Conservation (phyloP, 1,140 invertebrate genomes). For the Leptinotarsa defecta region DNA sequence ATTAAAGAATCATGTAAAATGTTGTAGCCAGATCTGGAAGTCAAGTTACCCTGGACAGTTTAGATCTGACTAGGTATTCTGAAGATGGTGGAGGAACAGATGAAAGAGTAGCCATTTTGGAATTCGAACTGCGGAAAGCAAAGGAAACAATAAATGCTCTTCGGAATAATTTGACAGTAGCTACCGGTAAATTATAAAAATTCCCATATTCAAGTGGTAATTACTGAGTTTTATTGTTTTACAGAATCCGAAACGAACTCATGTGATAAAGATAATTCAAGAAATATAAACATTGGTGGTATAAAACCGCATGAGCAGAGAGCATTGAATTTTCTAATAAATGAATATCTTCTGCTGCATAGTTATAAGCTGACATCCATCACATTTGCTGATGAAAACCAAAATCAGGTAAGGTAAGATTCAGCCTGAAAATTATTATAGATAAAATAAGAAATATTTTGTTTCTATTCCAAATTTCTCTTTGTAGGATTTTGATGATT, state of each 20-base stretch:
- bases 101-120: slow-evolving; percentile 80
- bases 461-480: too few species aligned
- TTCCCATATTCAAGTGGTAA: not conserved
- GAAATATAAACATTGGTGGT: slow-evolving; percentile 57
- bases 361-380: slow-evolving; percentile 89
- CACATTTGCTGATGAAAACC: slow-evolving; percentile 91
- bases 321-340: slow-evolving; percentile 86
- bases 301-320: slow-evolving; percentile 84
- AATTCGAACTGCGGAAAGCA: slow-evolving; percentile 89
- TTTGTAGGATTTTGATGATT: slow-evolving; percentile 85
- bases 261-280: slow-evolving; percentile 55
- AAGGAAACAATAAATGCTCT: slow-evolving; percentile 71
- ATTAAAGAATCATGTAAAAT: too few species aligned
- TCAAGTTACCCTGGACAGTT: slow-evolving; percentile 85
- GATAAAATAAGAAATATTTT: too few species aligned
- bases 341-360: slow-evolving; percentile 81
- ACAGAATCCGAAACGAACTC: slow-evolving; percentile 67
- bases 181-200: slow-evolving; percentile 62
- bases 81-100: slow-evolving; percentile 84
- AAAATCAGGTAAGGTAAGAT: slow-evolving; percentile 69
- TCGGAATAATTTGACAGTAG: slow-evolving; percentile 80
- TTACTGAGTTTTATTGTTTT: slow-evolving; percentile 37
- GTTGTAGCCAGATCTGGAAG: slow-evolving; percentile 79
- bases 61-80: slow-evolving; percentile 85
- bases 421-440: not conserved